Percentiles rank a stretch among this genome's conserved stretches.
phyloP scores from a whole-genome alignment of 2,113 vertebrate species.

The Saccopteryx leptura region DNA sequence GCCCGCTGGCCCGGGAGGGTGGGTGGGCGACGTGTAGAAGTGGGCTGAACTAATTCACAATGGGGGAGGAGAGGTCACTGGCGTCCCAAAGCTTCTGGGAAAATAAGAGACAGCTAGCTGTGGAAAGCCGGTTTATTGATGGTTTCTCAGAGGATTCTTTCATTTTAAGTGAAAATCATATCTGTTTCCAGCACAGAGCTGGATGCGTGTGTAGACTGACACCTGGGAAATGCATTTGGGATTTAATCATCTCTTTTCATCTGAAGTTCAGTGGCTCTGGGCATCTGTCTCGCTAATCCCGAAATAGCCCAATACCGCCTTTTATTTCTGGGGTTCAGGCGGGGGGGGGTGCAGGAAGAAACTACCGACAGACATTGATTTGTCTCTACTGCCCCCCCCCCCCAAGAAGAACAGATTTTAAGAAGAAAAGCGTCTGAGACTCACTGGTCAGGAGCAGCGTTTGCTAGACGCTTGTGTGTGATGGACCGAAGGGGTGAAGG shows the following conservation, averaged over 20 bases:
- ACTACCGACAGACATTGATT: not conserved
- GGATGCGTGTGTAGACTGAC: not conserved
- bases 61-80: not conserved
- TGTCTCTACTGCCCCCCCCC: not conserved
- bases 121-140: not conserved
- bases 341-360: not conserved
- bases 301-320: not conserved
- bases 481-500: not conserved
- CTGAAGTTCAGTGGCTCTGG: not conserved
- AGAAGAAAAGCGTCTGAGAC: not conserved
- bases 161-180: not conserved
- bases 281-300: not conserved
- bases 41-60: not conserved
- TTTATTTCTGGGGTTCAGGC: not conserved
- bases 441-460: not conserved
- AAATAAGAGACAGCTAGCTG: not conserved
- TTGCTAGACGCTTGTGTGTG: not conserved
- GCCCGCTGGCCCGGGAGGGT: not conserved
- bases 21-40: not conserved
- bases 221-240: not conserved
- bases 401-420: not conserved
- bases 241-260: not conserved
- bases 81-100: not conserved
- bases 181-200: not conserved
- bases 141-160: not conserved